Evolutionary conservation across 2,888 invertebrate genomes (phyloP).

Genomic region (Iselma pallidipennis): DNA sequence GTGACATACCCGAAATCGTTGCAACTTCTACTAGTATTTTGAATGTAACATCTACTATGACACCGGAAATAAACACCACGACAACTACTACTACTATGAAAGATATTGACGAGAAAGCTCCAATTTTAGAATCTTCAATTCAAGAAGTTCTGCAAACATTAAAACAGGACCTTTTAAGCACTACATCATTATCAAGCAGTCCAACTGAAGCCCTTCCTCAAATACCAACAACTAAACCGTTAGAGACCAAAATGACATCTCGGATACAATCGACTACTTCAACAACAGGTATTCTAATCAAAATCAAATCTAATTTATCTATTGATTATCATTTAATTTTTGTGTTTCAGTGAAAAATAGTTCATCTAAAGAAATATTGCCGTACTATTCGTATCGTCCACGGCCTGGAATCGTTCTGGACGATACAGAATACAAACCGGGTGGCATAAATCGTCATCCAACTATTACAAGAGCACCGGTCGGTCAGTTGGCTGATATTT

Average conservation of each 20-base stretch:
- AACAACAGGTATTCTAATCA: not conserved
- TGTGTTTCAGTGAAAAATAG: too few relatives aligned
- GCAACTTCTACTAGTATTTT: conserved; percentile 35
- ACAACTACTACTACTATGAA: not conserved
- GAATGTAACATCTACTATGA: not conserved
- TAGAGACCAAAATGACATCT: not conserved
- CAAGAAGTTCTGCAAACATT: conserved; percentile 48
- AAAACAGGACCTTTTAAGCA: conserved; percentile 37
- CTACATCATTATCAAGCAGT: conserved; percentile 41
- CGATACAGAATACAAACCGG: conserved; percentile 79
- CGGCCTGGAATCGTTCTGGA: conserved; percentile 86
- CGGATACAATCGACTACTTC: not conserved
- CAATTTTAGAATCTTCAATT: conserved; percentile 55
- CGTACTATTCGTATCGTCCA: conserved; percentile 69
- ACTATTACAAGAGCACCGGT: conserved; percentile 56
- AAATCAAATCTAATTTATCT: too few relatives aligned
- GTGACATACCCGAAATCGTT: conserved; percentile 29
- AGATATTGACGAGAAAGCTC: conserved; percentile 41
- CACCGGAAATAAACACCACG: not conserved
- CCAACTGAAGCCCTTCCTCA: conserved; percentile 56
- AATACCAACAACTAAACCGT: conserved; percentile 11
- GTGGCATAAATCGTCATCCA: conserved; percentile 56
- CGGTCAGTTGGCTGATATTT: conserved; percentile 74
- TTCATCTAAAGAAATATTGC: conserved; percentile 45
- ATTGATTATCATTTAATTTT: too few relatives aligned